Base-by-base conservation (phyloP, 2,888 invertebrate species). In the Yponomeuta evonymella region DNA sequence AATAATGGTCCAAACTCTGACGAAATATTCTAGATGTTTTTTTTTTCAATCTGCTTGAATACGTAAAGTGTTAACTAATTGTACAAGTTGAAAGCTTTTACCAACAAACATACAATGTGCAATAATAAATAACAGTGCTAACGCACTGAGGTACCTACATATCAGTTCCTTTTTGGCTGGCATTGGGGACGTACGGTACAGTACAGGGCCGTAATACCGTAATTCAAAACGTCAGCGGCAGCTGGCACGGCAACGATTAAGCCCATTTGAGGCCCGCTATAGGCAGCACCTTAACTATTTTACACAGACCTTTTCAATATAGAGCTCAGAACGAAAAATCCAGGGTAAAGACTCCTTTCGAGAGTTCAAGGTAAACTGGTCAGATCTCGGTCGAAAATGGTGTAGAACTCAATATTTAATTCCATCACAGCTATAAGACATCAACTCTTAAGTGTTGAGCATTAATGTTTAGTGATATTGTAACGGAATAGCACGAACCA, bases 211-310 rank as follows among this genome's bases (percentile, higher is more conserved):
- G 43, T 67, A 67, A 85, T 84, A 81, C 86, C 85, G 87, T 89
- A 89, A 88, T 87, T 90, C 88, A 85, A 84, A 79, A 82, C 86
- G 89, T 90, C 91, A 90, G 87, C 84, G 87, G 83, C 91, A 91
- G 88, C 88, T 86, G 90, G 81, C 81, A 81, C 81, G 85, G 85
- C 77, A 83, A 79, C 89, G 88, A 91, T 91, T 90, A 91, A 91
- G 88, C 89, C 89, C 88, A 90, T 90, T 89, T 70, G 71, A 69
- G 66, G 67, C 75, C 72, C 72, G 73, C 68, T 70, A 67, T 72
- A 69, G 71, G 69, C 69, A 48, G 48, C 33, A 8, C 62, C 69
- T 62, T 23, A 36, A 69, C 71, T 36, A 69, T n/a, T 58, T 48
- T 71, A 71, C n/a, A n/a, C 29, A 64, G 68, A 67, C 62, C 67